phyloP scores from a whole-genome alignment of 2,888 invertebrate genomes.

The Ypsolopha sequella region DNA sequence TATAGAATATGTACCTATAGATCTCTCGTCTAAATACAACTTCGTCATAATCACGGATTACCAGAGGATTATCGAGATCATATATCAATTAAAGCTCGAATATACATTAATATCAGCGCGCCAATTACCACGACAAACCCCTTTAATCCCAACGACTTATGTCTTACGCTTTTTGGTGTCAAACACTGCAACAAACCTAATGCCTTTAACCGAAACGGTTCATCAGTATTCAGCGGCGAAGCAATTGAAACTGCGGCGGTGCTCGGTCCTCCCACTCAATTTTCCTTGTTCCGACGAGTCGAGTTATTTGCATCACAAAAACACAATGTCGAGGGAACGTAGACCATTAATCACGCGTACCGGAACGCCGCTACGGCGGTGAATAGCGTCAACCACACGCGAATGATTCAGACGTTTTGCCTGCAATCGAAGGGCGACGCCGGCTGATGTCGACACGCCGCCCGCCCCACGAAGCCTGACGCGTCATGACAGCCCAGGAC shows the following conservation, averaged over 20 bases:
- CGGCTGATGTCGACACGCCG: background rate
- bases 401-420: constrained; percentile 55
- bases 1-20: background rate
- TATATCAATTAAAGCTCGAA: background rate
- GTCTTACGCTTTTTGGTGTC: constrained; percentile 24
- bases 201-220: constrained; percentile 53
- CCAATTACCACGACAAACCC: background rate
- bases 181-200: constrained; percentile 45
- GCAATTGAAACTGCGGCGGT: constrained; percentile 66
- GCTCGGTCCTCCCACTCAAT: constrained; percentile 63
- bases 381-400: constrained; percentile 62
- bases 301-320: constrained; percentile 71
- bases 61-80: background rate
- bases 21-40: background rate
- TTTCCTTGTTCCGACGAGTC: constrained; percentile 66
- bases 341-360: constrained; percentile 59
- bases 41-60: background rate
- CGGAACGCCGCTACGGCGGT: constrained; percentile 29
- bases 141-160: constrained; percentile 15
- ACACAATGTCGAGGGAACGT: constrained; percentile 66
- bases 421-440: constrained; percentile 16
- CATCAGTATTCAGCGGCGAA: constrained; percentile 65
- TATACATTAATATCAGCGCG: background rate
- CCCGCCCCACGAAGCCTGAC: too few relatives aligned
- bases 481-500: background rate